Evolutionary conservation across 2,888 invertebrate genomes (phyloP).

Genomic region (Aquatica leii): DNA sequence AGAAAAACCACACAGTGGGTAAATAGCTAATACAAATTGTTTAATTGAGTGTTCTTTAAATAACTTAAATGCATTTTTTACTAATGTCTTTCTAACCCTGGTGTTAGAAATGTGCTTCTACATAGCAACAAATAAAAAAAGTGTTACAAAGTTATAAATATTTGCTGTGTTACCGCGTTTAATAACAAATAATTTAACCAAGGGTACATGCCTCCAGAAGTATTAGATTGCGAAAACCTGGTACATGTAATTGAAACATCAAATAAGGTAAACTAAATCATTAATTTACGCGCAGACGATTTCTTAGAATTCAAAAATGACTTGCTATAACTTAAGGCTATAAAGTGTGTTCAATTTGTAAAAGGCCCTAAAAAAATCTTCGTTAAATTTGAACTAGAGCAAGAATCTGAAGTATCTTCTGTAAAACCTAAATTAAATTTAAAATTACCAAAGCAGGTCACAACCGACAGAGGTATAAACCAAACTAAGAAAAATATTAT

Average conservation of each 20-base stretch:
- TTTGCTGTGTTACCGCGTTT: too few relatives aligned
- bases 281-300: background rate
- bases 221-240: background rate
- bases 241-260: background rate
- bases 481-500: background rate
- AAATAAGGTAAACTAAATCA: background rate
- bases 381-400: background rate
- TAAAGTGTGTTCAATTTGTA: background rate
- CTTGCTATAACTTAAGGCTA: background rate
- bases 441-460: background rate
- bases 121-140: too few relatives aligned
- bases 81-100: too few relatives aligned
- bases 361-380: background rate
- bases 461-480: background rate
- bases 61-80: too few relatives aligned
- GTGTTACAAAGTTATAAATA: too few relatives aligned
- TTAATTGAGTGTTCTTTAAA: too few relatives aligned
- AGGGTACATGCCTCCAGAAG: background rate
- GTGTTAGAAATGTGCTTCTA: too few relatives aligned
- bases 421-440: background rate
- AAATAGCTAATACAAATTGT: too few relatives aligned
- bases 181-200: too few relatives aligned
- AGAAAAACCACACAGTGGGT: too few relatives aligned
- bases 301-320: background rate
- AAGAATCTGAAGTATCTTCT: background rate